These are phyloP conservation scores for Remorina albescens DNA, from an alignment of 2,797 vertebrate genomes.

Conservation along the genomic window DNA sequence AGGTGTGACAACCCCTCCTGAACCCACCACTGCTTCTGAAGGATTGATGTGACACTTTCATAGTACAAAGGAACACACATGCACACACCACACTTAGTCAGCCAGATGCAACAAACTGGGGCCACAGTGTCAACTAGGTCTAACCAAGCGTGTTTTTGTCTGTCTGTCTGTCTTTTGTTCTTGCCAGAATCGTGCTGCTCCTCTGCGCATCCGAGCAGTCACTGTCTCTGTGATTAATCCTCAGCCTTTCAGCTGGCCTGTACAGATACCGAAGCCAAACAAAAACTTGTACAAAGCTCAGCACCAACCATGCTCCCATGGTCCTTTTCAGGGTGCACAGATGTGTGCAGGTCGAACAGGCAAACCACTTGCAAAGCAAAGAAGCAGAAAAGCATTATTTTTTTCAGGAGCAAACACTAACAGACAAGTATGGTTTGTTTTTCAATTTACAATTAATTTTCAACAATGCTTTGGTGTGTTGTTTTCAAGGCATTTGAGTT, in stretches of 20 bases:
- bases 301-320: conserved; percentile 1
- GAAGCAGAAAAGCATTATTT: conserved; percentile 15
- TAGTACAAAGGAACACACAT: conserved; percentile 20
- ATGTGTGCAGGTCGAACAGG: conserved; percentile 22
- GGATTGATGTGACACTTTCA: conserved; percentile 68
- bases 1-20: conserved; percentile 54
- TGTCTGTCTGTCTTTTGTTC: conserved; percentile 50
- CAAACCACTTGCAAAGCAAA: conserved; percentile 33
- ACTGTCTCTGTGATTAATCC: conserved; percentile 60
- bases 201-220: conserved; percentile 41
- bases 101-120: conserved; percentile 36
- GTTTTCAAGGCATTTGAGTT: conserved; percentile 30
- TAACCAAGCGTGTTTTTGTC: conserved; percentile 45
- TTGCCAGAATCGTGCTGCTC: conserved; percentile 29
- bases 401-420: conserved; percentile 23
- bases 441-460: conserved; percentile 31
- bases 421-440: not conserved
- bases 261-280: conserved; percentile 67
- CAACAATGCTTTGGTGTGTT: conserved; percentile 14
- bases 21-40: conserved; percentile 56
- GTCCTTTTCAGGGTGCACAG: conserved; percentile 40
- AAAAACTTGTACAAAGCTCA: conserved; percentile 52
- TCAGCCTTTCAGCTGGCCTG: conserved; percentile 57
- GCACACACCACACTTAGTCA: conserved; percentile 20
- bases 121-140: conserved; percentile 24